Percentiles rank a stretch among this genome's conserved stretches.
These are phyloP conservation scores for Zoroaster sp. DNA, from an alignment of 53 echinoderm and acorn worm genomes.

Conservation along the genomic window DNA sequence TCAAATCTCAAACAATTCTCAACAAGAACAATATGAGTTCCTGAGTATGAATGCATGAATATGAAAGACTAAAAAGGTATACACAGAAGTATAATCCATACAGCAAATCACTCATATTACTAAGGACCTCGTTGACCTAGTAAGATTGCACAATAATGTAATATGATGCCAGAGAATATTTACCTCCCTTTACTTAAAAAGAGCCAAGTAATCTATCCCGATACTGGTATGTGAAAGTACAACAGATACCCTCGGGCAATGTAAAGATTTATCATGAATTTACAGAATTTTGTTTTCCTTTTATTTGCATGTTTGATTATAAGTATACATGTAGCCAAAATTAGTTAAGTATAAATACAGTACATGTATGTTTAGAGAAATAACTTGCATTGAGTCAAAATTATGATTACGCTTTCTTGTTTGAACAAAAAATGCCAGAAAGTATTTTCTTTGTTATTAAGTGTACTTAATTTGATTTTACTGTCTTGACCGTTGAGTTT, in stretches of 20 bases:
- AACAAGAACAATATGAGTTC: not conserved
- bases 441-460: too few species aligned
- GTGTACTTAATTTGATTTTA: too few species aligned
- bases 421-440: too few species aligned
- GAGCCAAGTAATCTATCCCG: too few species aligned
- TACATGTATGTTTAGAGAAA: too few species aligned
- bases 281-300: not conserved
- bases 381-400: too few species aligned
- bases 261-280: not conserved
- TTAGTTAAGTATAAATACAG: too few species aligned
- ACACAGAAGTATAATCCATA: not conserved
- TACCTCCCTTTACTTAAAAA: not conserved
- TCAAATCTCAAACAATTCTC: constrained; percentile 4
- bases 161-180: not conserved
- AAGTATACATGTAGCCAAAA: too few species aligned
- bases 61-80: not conserved
- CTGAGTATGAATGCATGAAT: not conserved
- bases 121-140: not conserved
- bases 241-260: not conserved
- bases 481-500: too few species aligned
- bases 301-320: not conserved
- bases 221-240: not conserved
- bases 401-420: too few species aligned
- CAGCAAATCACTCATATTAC: not conserved
- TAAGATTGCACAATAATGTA: not conserved